These are phyloP conservation scores for Conus ventricosus DNA, from an alignment of 1,140 invertebrate species.

Conservation along the genomic window DNA sequence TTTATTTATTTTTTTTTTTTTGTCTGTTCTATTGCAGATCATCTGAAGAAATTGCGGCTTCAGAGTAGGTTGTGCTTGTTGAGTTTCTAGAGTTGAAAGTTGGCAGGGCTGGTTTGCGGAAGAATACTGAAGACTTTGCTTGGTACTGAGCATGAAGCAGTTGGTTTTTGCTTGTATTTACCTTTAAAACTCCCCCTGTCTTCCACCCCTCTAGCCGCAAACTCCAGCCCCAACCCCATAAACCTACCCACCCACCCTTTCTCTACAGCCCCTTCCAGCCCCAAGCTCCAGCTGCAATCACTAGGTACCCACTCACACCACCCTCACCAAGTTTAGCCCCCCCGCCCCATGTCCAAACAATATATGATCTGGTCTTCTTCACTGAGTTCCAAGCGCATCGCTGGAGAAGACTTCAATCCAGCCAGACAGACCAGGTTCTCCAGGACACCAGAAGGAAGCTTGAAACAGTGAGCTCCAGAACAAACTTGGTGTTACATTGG, in stretches of 20 bases:
- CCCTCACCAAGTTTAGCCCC: too few species aligned
- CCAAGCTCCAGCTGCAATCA: too few species aligned
- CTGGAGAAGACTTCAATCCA: too few species aligned
- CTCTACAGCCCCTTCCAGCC: background rate
- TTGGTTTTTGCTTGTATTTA: background rate
- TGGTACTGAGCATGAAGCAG: background rate
- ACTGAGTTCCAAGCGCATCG: too few species aligned
- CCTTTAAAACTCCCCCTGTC: background rate
- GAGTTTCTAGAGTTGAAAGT: background rate
- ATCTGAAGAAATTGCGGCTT: background rate
- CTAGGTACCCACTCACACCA: too few species aligned
- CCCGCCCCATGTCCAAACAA: too few species aligned
- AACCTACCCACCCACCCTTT: background rate
- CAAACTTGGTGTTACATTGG: too few species aligned
- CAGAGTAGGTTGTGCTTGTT: background rate
- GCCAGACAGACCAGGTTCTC: too few species aligned
- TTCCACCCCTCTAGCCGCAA: background rate
- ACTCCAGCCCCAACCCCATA: background rate
- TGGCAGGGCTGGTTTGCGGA: too few species aligned
- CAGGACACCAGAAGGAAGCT: too few species aligned
- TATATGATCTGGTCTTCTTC: too few species aligned
- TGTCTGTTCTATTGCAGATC: background rate
- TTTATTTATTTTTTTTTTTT: background rate
- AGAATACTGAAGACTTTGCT: background rate
- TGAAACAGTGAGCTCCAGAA: too few species aligned